These are phyloP conservation scores for Scaptomyza polygonia DNA, from an alignment of 2,888 invertebrate species.

Conservation along the genomic window DNA sequence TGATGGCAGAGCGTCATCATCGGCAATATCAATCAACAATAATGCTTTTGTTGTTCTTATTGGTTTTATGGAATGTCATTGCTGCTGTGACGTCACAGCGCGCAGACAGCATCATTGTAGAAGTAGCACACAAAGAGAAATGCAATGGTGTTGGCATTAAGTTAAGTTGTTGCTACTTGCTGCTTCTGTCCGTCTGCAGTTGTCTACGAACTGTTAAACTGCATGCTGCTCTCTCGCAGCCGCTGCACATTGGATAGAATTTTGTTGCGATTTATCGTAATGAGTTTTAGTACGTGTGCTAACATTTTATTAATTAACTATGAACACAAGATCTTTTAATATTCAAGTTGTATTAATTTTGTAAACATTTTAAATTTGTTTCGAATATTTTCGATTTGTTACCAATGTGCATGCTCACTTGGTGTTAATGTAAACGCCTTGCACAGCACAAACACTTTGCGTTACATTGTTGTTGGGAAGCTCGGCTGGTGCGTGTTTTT, in stretches of 20 bases:
- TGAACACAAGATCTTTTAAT: too few species aligned
- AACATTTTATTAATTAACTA: too few species aligned
- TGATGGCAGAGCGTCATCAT: conserved; percentile 44
- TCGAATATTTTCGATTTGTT: not conserved
- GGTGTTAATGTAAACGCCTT: conserved; percentile 49
- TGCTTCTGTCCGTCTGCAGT: conserved; percentile 31
- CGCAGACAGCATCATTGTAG: conserved; percentile 20
- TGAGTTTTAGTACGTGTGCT: too few species aligned
- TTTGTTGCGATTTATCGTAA: conserved; percentile 2
- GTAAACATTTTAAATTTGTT: not conserved
- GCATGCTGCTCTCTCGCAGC: conserved; percentile 23
- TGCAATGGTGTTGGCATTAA: conserved; percentile 3
- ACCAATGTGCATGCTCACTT: conserved; percentile 41
- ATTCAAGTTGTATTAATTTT: not conserved
- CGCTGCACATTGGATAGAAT: conserved; percentile 39
- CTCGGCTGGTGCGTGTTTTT: conserved; percentile 19
- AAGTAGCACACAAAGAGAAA: conserved; percentile 13
- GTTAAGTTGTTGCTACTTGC: conserved; percentile 19
- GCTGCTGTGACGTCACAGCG: conserved; percentile 46
- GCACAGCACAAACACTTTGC: conserved; percentile 29
- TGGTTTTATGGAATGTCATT: conserved; percentile 40
- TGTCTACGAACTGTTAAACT: conserved; percentile 50
- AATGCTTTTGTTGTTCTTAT: conserved; percentile 40
- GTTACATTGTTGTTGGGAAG: conserved; percentile 21
- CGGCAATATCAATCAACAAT: conserved; percentile 8